A percentile compares a stretch with the other conserved stretches of the same genome.
Conservation (phyloP, 1,140 invertebrate genomes). For the Aphelinus atriplicis region DNA sequence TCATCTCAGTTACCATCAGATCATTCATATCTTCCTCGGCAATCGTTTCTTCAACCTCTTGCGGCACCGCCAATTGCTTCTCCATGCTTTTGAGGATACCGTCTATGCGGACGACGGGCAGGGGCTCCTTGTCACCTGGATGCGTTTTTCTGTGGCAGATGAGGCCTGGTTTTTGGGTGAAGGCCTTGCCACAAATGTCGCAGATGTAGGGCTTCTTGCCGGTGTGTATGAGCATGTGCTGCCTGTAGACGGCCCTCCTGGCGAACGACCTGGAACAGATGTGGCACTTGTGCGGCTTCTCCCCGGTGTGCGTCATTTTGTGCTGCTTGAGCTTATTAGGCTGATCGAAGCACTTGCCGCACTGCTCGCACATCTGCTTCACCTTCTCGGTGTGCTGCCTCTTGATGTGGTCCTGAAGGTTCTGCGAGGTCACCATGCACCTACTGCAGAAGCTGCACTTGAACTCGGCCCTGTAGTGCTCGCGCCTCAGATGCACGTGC, state of each 20-base stretch:
- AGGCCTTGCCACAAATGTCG: conserved; percentile 62
- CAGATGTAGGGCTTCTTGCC: conserved; percentile 73
- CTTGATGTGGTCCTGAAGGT: conserved; percentile 55
- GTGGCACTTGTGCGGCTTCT: conserved; percentile 78
- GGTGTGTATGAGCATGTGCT: conserved; percentile 76
- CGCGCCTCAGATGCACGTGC: conserved; percentile 55
- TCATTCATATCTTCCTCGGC: too few relatives aligned
- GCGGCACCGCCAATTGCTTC: too few relatives aligned
- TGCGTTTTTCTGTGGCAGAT: conserved; percentile 59
- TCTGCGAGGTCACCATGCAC: conserved; percentile 54
- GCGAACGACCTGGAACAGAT: conserved; percentile 80
- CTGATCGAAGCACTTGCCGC: conserved; percentile 74
- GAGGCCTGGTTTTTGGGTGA: conserved; percentile 61
- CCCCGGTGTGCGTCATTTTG: conserved; percentile 75
- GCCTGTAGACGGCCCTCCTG: conserved; percentile 66
- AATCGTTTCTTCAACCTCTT: too few relatives aligned
- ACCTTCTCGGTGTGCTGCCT: conserved; percentile 57
- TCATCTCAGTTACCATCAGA: too few relatives aligned
- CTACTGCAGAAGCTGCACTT: conserved; percentile 56
- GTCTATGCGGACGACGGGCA: conserved; percentile 56
- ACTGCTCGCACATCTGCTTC: conserved; percentile 73
- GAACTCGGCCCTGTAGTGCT: conserved; percentile 56
- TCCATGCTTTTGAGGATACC: conserved; percentile 47
- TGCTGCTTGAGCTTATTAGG: conserved; percentile 67
- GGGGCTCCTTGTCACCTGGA: conserved; percentile 54